Conservation (phyloP, 2,888 invertebrate species). For the Spilosoma lubricipeda region DNA sequence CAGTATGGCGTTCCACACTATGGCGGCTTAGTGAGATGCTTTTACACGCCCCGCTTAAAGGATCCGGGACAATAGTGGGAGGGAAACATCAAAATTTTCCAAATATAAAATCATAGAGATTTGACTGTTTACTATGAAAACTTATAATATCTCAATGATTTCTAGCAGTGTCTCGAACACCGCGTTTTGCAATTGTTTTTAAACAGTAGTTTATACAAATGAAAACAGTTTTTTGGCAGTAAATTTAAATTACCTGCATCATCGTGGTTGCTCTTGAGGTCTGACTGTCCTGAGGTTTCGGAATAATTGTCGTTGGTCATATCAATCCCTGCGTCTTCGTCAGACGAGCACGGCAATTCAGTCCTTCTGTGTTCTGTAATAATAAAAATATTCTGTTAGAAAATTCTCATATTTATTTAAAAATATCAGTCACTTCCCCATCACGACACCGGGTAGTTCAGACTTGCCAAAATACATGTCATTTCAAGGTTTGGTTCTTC, state of each 20-base stretch:
- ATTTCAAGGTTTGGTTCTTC: no score
- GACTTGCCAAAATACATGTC: background rate
- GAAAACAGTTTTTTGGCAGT: background rate
- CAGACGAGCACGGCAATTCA: slow-evolving; percentile 89
- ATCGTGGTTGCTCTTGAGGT: slow-evolving; percentile 89
- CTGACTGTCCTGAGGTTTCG: slow-evolving; percentile 92
- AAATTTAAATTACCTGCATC: slow-evolving; percentile 73
- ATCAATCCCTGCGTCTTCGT: slow-evolving; percentile 89
- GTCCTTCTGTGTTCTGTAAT: slow-evolving; percentile 80
- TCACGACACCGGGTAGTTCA: background rate
- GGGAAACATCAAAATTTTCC: background rate
- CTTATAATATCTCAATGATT: background rate
- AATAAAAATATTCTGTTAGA: background rate
- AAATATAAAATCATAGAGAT: background rate
- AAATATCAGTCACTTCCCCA: background rate
- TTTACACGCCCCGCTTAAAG: no score
- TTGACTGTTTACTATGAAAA: background rate
- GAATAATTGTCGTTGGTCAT: slow-evolving; percentile 93
- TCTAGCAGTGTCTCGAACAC: background rate
- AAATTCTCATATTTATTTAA: background rate
- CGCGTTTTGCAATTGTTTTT: background rate
- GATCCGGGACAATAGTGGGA: no score
- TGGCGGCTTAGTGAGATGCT: no score
- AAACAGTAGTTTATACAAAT: background rate
- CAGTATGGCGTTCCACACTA: no score